A percentile compares a stretch with the other conserved stretches of the same genome.
These are phyloP conservation scores for Corythornis cristatus DNA, from an alignment of 2,113 vertebrate genomes.

Conservation along the genomic window DNA sequence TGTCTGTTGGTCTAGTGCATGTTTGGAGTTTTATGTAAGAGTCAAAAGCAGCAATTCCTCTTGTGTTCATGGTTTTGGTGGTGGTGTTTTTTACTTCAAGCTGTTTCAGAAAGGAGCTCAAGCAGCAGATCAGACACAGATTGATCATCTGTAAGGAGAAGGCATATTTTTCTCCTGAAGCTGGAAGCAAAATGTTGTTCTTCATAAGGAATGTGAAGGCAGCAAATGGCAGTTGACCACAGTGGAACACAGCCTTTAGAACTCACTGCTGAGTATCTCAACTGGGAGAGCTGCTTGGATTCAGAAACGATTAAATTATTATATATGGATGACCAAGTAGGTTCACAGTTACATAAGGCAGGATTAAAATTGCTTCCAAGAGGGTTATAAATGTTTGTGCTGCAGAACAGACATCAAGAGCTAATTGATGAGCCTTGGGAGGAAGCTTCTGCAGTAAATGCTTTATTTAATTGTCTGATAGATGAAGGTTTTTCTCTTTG, in stretches of 20 bases:
- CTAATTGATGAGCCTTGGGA: background rate
- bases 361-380: constrained; percentile 36
- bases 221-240: background rate
- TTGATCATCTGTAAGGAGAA: background rate
- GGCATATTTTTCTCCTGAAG: background rate
- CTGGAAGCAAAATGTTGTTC: background rate
- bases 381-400: constrained; percentile 11
- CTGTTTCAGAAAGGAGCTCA: background rate
- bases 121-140: background rate
- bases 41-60: background rate
- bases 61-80: background rate
- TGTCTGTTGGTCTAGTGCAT: background rate
- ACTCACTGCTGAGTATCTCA: background rate
- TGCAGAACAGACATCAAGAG: constrained; percentile 4
- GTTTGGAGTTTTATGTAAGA: background rate
- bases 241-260: background rate
- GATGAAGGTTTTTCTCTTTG: background rate
- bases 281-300: background rate
- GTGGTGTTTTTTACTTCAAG: background rate
- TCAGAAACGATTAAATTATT: background rate
- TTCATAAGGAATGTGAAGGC: background rate
- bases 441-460: background rate
- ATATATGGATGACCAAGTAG: background rate
- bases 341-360: constrained; percentile 27
- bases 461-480: background rate